Evolutionary conservation across 2,797 vertebrate genomes (phyloP).

Genomic region (Darevskia nairensis): DNA sequence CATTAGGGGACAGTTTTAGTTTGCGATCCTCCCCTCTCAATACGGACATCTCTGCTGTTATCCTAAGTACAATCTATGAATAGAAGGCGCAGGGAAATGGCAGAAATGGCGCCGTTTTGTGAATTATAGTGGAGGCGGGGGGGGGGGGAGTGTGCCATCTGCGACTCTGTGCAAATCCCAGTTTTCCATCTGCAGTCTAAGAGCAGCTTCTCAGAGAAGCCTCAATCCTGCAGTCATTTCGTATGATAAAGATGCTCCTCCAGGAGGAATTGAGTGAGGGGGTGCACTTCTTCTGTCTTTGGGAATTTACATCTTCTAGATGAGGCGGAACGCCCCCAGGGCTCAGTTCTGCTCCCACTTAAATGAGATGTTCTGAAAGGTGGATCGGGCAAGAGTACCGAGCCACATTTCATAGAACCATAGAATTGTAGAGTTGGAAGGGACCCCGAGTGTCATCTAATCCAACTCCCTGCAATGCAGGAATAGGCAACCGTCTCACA

Average conservation of each 20-base stretch:
- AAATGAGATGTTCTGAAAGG: slow-evolving; percentile 28
- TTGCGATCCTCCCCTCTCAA: slow-evolving; percentile 53
- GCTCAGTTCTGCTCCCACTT: slow-evolving; percentile 47
- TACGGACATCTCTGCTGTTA: slow-evolving; percentile 65
- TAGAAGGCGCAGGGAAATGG: slow-evolving; percentile 55
- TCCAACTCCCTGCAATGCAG: no score
- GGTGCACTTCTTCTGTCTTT: slow-evolving; percentile 47
- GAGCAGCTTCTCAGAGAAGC: slow-evolving; percentile 50
- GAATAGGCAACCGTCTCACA: no score
- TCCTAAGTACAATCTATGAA: slow-evolving; percentile 77
- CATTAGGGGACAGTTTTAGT: slow-evolving; percentile 37
- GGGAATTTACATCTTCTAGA: slow-evolving; percentile 52
- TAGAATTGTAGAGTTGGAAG: no score
- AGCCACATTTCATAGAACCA: not conserved
- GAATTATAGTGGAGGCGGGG: slow-evolving; percentile 68
- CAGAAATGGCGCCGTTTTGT: slow-evolving; percentile 76
- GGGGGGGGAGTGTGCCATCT: slow-evolving; percentile 77
- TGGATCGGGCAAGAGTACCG: slow-evolving; percentile 38
- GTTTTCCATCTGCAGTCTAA: slow-evolving; percentile 78
- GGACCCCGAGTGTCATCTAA: no score
- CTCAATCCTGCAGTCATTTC: slow-evolving; percentile 58
- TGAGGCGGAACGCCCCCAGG: slow-evolving; percentile 47
- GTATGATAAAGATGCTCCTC: slow-evolving; percentile 65
- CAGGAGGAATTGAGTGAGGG: slow-evolving; percentile 59
- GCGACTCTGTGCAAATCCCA: slow-evolving; percentile 76